Evolutionary conservation across 2,113 vertebrate genomes (phyloP).

Genomic region (Halcyon malimbica): DNA sequence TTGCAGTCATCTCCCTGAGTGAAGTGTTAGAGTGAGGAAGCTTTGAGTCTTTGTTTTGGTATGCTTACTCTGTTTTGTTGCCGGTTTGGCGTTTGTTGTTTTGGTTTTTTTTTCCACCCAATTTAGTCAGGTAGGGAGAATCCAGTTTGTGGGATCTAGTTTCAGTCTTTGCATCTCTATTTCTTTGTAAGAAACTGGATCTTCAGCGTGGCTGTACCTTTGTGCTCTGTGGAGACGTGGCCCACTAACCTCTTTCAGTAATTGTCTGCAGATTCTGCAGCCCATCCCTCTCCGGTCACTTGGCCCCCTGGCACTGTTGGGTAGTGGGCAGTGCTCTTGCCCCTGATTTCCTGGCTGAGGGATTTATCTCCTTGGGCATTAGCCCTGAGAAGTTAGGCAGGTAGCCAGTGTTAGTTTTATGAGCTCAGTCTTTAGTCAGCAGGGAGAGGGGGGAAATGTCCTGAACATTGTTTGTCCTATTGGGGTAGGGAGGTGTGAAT

Average conservation of each 20-base stretch:
- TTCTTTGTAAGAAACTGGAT: not conserved
- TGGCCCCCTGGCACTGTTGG: not conserved
- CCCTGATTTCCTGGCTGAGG: not conserved
- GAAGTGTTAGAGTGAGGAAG: not conserved
- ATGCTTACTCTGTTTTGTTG: not conserved
- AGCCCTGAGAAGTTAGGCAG: accelerated
- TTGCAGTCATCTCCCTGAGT: not conserved
- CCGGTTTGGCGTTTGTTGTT: not conserved
- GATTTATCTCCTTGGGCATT: not conserved
- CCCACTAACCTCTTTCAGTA: not conserved
- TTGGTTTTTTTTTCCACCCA: not conserved
- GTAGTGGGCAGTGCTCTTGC: not conserved
- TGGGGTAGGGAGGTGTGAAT: not conserved
- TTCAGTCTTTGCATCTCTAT: not conserved
- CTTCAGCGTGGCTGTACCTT: not conserved
- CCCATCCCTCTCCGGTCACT: accelerated
- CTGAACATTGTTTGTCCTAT: not conserved
- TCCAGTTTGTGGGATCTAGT: accelerated
- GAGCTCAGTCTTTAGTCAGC: not conserved
- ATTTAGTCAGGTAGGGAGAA: not conserved
- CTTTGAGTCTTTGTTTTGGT: not conserved
- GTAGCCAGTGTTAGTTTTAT: not conserved
- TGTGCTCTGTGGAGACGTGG: accelerated
- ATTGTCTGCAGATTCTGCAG: not conserved
- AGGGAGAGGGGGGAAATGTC: not conserved